Evolutionary conservation across 2,113 vertebrate species (phyloP).

Genomic region (Terrapene triunguis): DNA sequence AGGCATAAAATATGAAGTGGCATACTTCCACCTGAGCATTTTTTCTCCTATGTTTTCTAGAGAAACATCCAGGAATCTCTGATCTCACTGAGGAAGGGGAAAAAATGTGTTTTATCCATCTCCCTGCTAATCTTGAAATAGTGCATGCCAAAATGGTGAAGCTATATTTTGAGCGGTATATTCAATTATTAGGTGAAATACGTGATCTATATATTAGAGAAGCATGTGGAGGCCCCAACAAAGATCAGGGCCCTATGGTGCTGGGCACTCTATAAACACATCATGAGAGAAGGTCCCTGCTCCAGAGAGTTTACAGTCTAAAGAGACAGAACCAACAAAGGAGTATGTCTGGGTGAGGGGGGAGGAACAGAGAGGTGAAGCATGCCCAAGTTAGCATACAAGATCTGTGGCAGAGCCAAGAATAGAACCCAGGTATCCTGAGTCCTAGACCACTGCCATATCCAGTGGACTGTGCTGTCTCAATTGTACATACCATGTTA

Average conservation of each 20-base stretch:
- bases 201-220: background rate
- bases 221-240: background rate
- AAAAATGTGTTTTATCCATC: background rate
- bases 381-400: background rate
- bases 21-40: background rate
- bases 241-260: background rate
- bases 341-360: background rate
- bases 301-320: background rate
- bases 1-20: background rate
- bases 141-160: background rate
- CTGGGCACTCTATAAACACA: background rate
- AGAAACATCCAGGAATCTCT: background rate
- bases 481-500: accelerated
- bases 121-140: background rate
- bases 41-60: background rate
- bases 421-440: background rate
- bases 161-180: background rate
- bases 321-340: background rate
- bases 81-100: background rate
- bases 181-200: background rate
- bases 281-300: background rate
- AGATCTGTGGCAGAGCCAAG: background rate
- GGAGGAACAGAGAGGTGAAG: background rate
- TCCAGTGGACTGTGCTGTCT: background rate
- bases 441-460: background rate